These are phyloP conservation scores for Drosophila nigromelanica DNA, from an alignment of 1,140 invertebrate genomes.

Conservation along the genomic window DNA sequence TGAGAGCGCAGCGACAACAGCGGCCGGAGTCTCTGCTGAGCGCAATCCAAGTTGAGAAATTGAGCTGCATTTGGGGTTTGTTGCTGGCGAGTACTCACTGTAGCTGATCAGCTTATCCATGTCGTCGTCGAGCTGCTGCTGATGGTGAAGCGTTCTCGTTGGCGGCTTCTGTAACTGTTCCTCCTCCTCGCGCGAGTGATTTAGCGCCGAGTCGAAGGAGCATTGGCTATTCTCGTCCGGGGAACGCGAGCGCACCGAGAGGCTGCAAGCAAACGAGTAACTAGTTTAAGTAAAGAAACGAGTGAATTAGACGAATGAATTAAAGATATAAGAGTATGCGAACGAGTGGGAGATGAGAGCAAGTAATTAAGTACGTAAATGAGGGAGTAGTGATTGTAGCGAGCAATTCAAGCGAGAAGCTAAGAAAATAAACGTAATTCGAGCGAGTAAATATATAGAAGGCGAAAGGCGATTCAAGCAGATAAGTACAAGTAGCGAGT, in stretches of 20 bases:
- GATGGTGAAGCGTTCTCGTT: slow-evolving; percentile 17
- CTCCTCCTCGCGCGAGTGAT: slow-evolving; percentile 91
- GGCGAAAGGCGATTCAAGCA: too few species aligned
- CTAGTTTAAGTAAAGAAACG: too few species aligned
- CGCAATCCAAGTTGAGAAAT: slow-evolving; percentile 19
- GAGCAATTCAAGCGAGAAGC: not conserved
- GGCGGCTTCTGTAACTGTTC: slow-evolving; percentile 79
- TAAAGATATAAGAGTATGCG: too few species aligned
- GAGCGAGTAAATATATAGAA: not conserved
- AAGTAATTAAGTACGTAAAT: not conserved
- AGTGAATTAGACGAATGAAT: not conserved
- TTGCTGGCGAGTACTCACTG: slow-evolving; percentile 56
- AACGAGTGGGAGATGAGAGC: too few species aligned
- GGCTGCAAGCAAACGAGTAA: slow-evolving; percentile 65
- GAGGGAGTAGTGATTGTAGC: not conserved
- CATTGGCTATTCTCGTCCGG: slow-evolving; percentile 90
- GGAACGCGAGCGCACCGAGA: slow-evolving; percentile 87
- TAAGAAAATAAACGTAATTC: not conserved
- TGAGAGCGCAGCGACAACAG: slow-evolving; percentile 7
- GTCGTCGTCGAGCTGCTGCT: slow-evolving; percentile 44
- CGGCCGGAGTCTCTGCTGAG: slow-evolving; percentile 17
- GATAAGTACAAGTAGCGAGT: too few species aligned
- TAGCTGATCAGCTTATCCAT: slow-evolving; percentile 64
- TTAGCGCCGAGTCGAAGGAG: slow-evolving; percentile 92
- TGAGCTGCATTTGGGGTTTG: slow-evolving; percentile 8